Percentiles rank a stretch among this genome's conserved stretches.
Evolutionary conservation across 2,888 invertebrate species (phyloP).

Genomic region (Hololepta plana): DNA sequence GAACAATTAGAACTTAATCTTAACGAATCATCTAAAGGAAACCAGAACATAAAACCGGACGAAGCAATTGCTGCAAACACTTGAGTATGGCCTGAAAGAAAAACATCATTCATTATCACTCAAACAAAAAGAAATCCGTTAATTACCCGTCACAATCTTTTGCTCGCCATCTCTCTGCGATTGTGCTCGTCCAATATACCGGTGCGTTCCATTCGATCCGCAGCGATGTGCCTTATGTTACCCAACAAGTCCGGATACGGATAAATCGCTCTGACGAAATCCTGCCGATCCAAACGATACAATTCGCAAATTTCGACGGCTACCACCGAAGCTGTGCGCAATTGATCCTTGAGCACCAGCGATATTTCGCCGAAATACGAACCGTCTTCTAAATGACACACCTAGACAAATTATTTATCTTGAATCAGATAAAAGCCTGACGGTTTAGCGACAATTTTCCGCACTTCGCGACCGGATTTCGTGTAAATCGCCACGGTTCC

Average conservation of each 20-base stretch:
- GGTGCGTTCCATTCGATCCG: constrained; percentile 31
- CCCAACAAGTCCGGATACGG: constrained; percentile 28
- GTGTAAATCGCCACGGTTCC: constrained; percentile 37
- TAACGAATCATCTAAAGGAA: no score
- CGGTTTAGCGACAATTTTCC: background rate
- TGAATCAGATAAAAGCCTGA: no score
- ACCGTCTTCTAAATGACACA: constrained; percentile 38
- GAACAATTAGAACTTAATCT: no score
- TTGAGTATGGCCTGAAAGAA: no score
- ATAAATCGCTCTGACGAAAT: constrained; percentile 25
- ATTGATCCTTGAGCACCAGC: constrained; percentile 22
- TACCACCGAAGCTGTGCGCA: constrained; percentile 23
- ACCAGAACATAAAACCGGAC: no score
- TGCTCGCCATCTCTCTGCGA: no score
- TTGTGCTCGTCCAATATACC: constrained; percentile 30
- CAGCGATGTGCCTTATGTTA: constrained; percentile 29
- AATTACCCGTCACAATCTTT: no score
- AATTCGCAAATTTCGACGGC: constrained; percentile 27
- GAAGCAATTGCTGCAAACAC: no score
- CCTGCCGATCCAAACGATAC: constrained; percentile 24
- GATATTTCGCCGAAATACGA: constrained; percentile 32
- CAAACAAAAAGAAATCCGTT: no score
- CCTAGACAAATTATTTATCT: no score
- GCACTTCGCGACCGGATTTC: constrained; percentile 25
- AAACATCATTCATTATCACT: no score